Evolutionary conservation across 2,888 invertebrate species (phyloP), one percentile per base, ranked within the genome.

Genomic region (Hypomecis atomaria): DNA sequence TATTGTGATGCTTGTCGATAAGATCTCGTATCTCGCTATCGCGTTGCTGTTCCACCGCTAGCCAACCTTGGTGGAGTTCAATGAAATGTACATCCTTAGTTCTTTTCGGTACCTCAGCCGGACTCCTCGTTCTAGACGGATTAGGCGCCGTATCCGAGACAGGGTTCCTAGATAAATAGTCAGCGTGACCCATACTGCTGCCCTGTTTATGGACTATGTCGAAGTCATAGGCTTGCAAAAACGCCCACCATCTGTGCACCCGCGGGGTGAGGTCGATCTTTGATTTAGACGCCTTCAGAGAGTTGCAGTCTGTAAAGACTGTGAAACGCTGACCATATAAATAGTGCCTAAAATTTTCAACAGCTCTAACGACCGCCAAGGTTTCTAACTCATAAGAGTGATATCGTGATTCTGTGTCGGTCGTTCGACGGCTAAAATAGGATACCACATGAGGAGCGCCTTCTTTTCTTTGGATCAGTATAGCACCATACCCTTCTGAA

Each of bases 341-440:
- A 34, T 71, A 74, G 23, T 73, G 74, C 0, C 72, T 58, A 8
- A 71, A 74, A 44, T 71, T 58, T 53, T 76, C 60, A 1, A 75
- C 65, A 5, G 76, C 72, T 5, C 68, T 61, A 8, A 74, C 73
- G 0, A 76, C 75, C 5, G 77, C 77, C 36, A 76, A 6, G 0
- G 74, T 76, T 10, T 76, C 74, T 0, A 77, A 13, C 34, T 77
- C 72, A 40, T 74, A 75, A 0, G 72, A 73, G 38, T 75, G 75
- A 42, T 77, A 76, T 0, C 72, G 50, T 0, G 69, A 67, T 40
- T 75, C 73, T 0, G 54, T 53, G 0, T 69, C 72, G 2, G 71
- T 42, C 0, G 76, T 76, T 0, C 73, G 70, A 0, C 67, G 70
- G 34, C 78, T 77, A 43, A 66, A 77, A 34, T 76, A 78, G 0